Percentiles rank a stretch among this genome's conserved stretches.
Evolutionary conservation across 2,113 vertebrate species (phyloP).

Genomic region (Stomatorhinus ivindoensis): DNA sequence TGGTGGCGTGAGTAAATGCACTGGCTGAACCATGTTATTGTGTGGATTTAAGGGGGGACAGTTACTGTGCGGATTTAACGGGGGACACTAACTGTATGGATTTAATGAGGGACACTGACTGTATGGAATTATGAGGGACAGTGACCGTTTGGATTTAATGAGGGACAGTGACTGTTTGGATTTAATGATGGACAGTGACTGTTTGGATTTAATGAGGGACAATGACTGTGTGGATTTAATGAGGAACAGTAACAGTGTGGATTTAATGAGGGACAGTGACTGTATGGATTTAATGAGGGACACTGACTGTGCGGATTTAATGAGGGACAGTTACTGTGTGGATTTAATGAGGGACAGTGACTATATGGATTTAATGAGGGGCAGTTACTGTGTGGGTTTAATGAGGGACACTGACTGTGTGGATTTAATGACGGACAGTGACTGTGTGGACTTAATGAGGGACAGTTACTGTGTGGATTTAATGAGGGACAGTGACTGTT

Average conservation of each 20-base stretch:
- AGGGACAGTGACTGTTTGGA: background rate
- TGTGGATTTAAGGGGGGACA: background rate
- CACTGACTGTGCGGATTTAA: background rate
- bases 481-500: background rate
- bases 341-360: background rate
- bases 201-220: background rate
- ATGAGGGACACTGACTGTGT: background rate
- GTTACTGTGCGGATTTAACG: background rate
- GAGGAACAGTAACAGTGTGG: background rate
- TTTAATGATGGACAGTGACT: background rate
- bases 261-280: background rate
- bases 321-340: background rate
- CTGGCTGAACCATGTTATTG: background rate
- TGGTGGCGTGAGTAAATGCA: background rate
- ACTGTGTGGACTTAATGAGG: background rate
- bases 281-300: background rate
- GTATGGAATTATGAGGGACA: accelerated
- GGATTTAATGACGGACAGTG: background rate
- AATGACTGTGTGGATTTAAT: background rate
- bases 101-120: background rate
- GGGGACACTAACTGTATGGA: background rate
- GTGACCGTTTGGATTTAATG: background rate
- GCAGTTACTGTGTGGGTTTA: background rate
- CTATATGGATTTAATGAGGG: background rate
- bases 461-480: background rate